Base-by-base conservation (phyloP, 2,113 vertebrate species). In the Lophius piscatorius region DNA sequence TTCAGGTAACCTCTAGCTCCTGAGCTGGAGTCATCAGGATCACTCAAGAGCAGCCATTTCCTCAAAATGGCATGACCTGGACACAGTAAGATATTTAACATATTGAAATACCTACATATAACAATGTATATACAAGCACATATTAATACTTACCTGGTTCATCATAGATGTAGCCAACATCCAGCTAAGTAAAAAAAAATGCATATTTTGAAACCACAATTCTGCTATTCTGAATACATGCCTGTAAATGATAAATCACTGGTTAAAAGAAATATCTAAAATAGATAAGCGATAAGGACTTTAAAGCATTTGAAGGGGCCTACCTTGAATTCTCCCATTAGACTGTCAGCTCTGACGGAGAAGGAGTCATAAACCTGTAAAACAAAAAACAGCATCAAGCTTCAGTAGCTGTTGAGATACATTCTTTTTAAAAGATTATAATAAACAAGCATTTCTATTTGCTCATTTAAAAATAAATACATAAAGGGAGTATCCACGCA, bases 261-360 rank as follows among this genome's bases (percentile, higher is more conserved):
- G 26, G 4, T 9, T 39, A 16, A 9, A 17, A 10, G 9, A 40
- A 40, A n/a, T 18, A 21, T 11, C 10, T 6, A 44, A 44, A 9
- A 5, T 11, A 4, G 7, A 7, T 4, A 4, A 26, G 9, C 14
- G 4, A 14, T 39, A 34, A 0, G n/a, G 36, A 63, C 1, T 42
- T n/a, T n/a, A n/a, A n/a, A n/a, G n/a, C n/a, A n/a, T n/a, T n/a
- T n/a, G n/a, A n/a, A n/a, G n/a, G n/a, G 10, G 63, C 84, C 2
- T 71, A 98, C 97, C 94, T 99, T 98, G 85, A 98, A 98, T 80
- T 98, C 96, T 54, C 96, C 97, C 82, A 98, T 92, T 41, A 97
- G 83, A 83, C 93, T 94, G 81, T 98, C 95, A 58, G 97, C 87
- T 89, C 96, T 85, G 48, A 99, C 73, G 47, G 95, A 96, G 69